Conservation (phyloP, 2,113 vertebrate genomes). For the Gavia stellata region DNA sequence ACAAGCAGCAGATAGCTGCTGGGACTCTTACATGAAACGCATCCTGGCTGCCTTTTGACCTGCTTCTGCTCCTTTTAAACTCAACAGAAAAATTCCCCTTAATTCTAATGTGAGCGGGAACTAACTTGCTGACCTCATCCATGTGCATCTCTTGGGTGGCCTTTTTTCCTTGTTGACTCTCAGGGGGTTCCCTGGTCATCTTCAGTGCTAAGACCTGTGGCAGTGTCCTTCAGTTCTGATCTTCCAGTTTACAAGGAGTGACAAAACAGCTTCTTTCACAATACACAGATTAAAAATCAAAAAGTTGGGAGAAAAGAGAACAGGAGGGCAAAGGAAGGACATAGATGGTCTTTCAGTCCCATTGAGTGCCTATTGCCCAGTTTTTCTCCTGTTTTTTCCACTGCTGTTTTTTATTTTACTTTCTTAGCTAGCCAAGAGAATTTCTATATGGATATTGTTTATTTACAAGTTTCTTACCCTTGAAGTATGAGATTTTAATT, state of each 20-base stretch:
- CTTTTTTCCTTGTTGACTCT: background rate
- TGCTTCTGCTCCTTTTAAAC: background rate
- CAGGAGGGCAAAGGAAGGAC: rapidly evolving
- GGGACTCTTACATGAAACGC: background rate
- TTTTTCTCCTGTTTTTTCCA: background rate
- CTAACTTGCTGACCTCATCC: background rate
- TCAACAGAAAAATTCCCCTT: slow-evolving; percentile 54
- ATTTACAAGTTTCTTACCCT: background rate
- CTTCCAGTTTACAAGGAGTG: background rate
- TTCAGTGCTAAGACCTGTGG: background rate
- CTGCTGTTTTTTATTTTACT: background rate
- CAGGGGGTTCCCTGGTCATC: background rate
- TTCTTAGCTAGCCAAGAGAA: background rate
- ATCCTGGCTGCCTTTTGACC: slow-evolving; percentile 1
- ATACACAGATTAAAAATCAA: background rate
- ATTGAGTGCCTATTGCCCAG: background rate
- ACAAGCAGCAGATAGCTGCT: background rate
- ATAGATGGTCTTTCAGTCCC: background rate
- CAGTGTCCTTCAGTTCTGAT: background rate
- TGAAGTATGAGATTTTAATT: background rate
- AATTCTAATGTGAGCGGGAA: slow-evolving; percentile 2
- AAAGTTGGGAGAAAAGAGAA: background rate
- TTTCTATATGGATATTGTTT: background rate
- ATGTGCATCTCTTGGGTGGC: background rate
- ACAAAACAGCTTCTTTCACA: background rate